Percentiles rank a stretch among this genome's conserved stretches.
Evolutionary conservation across 2,888 invertebrate species (phyloP).

Genomic region (Monoplex corrugatus): DNA sequence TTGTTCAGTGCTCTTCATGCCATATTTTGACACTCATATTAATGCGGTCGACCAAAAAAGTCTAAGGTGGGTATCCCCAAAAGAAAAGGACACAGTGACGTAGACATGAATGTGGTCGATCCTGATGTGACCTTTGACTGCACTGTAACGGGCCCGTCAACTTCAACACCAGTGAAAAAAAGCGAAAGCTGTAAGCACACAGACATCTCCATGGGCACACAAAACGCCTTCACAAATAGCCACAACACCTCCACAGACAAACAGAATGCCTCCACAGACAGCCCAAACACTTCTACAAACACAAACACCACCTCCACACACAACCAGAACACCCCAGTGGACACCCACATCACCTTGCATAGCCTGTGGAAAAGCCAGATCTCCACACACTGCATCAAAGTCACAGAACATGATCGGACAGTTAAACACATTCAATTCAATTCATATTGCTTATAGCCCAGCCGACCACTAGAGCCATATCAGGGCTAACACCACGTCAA

Average conservation of each 20-base stretch:
- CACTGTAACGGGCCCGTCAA: too few relatives aligned
- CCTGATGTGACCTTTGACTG: too few relatives aligned
- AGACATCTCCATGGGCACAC: background rate
- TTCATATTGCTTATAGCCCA: too few relatives aligned
- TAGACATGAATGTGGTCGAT: background rate
- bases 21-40: background rate
- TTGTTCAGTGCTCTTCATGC: background rate
- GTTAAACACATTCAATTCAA: background rate
- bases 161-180: too few relatives aligned
- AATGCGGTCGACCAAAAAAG: background rate
- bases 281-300: background rate
- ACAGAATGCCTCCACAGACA: background rate
- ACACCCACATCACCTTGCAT: background rate
- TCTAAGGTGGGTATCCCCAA: background rate
- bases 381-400: background rate
- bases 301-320: background rate
- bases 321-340: background rate
- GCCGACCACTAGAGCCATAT: too few relatives aligned
- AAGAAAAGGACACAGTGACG: background rate
- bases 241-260: too few relatives aligned
- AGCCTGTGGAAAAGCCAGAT: too few relatives aligned
- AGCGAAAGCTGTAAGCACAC: background rate
- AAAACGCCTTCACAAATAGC: too few relatives aligned
- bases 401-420: background rate
- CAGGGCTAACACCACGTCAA: too few relatives aligned